Evolutionary conservation across 2,888 invertebrate genomes (phyloP).

Genomic region (Caenorhabditis imperialis): DNA sequence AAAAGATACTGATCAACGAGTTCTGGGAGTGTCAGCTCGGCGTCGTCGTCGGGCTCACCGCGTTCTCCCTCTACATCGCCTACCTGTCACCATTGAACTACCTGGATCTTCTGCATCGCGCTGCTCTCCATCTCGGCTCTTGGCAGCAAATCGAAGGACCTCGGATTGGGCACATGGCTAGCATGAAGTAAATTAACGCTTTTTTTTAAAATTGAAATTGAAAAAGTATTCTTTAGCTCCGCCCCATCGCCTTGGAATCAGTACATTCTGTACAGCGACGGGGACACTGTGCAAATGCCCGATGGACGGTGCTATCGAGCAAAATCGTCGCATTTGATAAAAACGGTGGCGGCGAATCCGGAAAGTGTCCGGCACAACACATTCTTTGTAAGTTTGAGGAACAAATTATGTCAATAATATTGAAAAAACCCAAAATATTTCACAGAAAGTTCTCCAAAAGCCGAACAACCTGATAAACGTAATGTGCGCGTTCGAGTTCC

Average conservation of each 20-base stretch:
- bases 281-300: slow-evolving; percentile 59
- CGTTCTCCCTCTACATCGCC: slow-evolving; percentile 86
- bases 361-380: slow-evolving; percentile 86
- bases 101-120: slow-evolving; percentile 88
- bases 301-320: slow-evolving; percentile 62
- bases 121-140: slow-evolving; percentile 87
- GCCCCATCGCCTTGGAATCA: slow-evolving; percentile 57
- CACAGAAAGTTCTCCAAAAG: slow-evolving; percentile 89
- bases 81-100: slow-evolving; percentile 85
- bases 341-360: slow-evolving; percentile 89
- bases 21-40: slow-evolving; percentile 68
- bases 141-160: slow-evolving; percentile 82
- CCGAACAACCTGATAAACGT: slow-evolving; percentile 84
- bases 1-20: slow-evolving; percentile 69
- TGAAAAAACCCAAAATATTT: slow-evolving; percentile 63
- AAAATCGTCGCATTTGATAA: slow-evolving; percentile 35
- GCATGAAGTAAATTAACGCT: slow-evolving; percentile 21
- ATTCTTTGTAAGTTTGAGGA: slow-evolving; percentile 87
- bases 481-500: slow-evolving; percentile 82
- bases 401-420: not conserved
- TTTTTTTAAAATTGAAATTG: slow-evolving; percentile 4
- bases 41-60: slow-evolving; percentile 81
- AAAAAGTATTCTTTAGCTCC: too few species aligned
- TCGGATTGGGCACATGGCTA: slow-evolving; percentile 55
- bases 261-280: slow-evolving; percentile 53